Base-by-base conservation (phyloP, 1,140 invertebrate species). In the Sarcophaga peregrina region DNA sequence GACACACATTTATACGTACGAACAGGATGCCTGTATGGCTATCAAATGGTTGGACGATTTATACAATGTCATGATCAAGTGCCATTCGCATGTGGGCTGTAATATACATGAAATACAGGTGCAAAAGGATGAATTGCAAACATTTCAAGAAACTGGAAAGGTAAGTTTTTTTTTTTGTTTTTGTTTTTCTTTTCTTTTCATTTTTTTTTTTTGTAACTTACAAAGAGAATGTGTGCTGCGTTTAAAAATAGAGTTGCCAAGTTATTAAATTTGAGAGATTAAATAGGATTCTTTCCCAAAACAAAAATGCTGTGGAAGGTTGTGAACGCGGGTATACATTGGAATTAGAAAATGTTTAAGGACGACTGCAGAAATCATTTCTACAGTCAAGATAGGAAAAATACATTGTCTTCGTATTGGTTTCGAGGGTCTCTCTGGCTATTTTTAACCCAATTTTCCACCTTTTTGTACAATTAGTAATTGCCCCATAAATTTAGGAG, bases 101-200 rank as follows among this genome's bases (percentile, higher is more conserved):
- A 94, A 93, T 74, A 92, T 94, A 8, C 91, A 93, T 75, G 95
- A 96, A 91, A 95, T 95, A 83, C 94, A 96, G 85, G 88, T 90
- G 15, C 93, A 96, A 85, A 96, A 96, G 90, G 93, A 94, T 72
- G 94, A 96, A 85, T 93, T 95, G 86, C 94, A 94, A 87, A 92
- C 93, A 80, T 95, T 96, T 90, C 94, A 96, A 91, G 94, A 95
- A 88, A 95, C 95, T 48, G 94, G 95, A 73, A 93, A 93, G 90
- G 95, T 95, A 90, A 89, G 91, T 90, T 85, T 7, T 8, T 45
- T 8, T 62, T 20, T 52, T 9, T 1, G 0, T 52, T 13, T 13
- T 10, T 0, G 37, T 20, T 13, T 13, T 58, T 10, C 52, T 74
- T n/a, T 0, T n/a, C 45, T 48, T 37, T 20, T 54, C 48, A 25